Base-by-base conservation (phyloP, 1,140 invertebrate species). In the Drosophila insularis region DNA sequence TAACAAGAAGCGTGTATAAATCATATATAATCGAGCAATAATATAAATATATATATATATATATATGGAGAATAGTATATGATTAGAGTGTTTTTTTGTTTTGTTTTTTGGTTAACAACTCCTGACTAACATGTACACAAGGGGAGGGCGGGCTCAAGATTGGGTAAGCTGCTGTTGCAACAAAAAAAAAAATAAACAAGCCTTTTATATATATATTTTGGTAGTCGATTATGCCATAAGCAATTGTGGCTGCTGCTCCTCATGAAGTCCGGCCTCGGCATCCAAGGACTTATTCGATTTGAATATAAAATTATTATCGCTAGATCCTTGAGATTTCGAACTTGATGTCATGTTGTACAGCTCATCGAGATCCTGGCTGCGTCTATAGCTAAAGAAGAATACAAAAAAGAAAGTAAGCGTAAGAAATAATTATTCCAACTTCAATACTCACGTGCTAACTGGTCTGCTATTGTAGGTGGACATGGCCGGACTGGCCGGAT, bases 321-420 rank as follows among this genome's bases (percentile, higher is more conserved):
- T 91, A 10, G 93, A 93, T 78, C 92, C 89, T 39, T 93, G 93
- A 8, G 93, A 94, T 78, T 93, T 94, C n/a, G 93, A 93, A 40
- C 93, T 92, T 31, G 92, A 92, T 81, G 93, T 92, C 71, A 93
- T 86, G 76, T 93, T 93, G 60, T 92, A 92, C 21, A 94, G 89
- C 5, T 93, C 93, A 66, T 94, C 93, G 32, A 93, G 75, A 90
- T 94, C 93, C 82, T 93, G 91, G 68, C 92, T 93, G 66, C 92
- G 93, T 53, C 92, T 80, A 66, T 90, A 91, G 35, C 90, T 91
- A 31, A 3, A 37, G 17, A 43, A 7, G 6, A 31, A 27, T 4
- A 23, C 4, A 27, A 27, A 27, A 27, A 46, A 32, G 6, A 37
- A 11, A 63, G 17, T 4, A 11, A 13, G 10, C 13, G 10, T 6